phyloP scores from a whole-genome alignment of 2,888 invertebrate genomes.

The Drosophila mayaguana region DNA sequence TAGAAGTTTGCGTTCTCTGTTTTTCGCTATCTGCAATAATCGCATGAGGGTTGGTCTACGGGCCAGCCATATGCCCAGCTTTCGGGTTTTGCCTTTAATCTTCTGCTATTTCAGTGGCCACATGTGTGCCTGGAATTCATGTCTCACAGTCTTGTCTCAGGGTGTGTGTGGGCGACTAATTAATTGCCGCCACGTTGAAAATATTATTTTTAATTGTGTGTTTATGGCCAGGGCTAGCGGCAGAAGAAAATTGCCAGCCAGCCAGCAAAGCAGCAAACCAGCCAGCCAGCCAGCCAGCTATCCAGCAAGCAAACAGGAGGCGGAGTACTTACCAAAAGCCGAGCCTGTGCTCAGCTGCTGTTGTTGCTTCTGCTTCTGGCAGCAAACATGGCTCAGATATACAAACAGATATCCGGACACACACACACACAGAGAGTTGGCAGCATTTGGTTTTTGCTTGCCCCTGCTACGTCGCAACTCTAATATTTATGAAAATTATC shows the following conservation, averaged over 20 bases:
- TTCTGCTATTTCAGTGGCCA: slow-evolving; percentile 18
- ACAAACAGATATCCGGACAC: slow-evolving; percentile 29
- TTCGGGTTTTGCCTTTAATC: slow-evolving; percentile 14
- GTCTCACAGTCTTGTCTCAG: slow-evolving; percentile 20
- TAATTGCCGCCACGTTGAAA: slow-evolving; percentile 83
- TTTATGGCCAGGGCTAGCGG: slow-evolving; percentile 65
- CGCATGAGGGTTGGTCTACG: slow-evolving; percentile 11
- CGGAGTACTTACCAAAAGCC: slow-evolving; percentile 30
- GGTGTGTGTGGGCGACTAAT: slow-evolving; percentile 67
- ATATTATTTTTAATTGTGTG: slow-evolving; percentile 83
- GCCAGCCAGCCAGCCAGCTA: background rate
- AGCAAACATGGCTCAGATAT: slow-evolving; percentile 48
- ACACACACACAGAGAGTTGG: slow-evolving; percentile 20
- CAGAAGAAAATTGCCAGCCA: slow-evolving; percentile 20
- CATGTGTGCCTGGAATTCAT: slow-evolving; percentile 45
- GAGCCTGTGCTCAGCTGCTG: slow-evolving; percentile 37
- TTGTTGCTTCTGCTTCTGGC: slow-evolving; percentile 33
- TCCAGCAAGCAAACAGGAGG: slow-evolving; percentile 13
- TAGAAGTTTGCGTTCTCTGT: slow-evolving; percentile 8
- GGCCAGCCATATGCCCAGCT: slow-evolving; percentile 9
- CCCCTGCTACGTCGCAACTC: slow-evolving; percentile 46
- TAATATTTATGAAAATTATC: slow-evolving; percentile 80
- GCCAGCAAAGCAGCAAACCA: background rate
- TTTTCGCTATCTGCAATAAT: slow-evolving; percentile 26
- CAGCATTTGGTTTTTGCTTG: slow-evolving; percentile 43